Evolutionary conservation across 2,797 vertebrate genomes (phyloP).

Genomic region (Pygocentrus nattereri): DNA sequence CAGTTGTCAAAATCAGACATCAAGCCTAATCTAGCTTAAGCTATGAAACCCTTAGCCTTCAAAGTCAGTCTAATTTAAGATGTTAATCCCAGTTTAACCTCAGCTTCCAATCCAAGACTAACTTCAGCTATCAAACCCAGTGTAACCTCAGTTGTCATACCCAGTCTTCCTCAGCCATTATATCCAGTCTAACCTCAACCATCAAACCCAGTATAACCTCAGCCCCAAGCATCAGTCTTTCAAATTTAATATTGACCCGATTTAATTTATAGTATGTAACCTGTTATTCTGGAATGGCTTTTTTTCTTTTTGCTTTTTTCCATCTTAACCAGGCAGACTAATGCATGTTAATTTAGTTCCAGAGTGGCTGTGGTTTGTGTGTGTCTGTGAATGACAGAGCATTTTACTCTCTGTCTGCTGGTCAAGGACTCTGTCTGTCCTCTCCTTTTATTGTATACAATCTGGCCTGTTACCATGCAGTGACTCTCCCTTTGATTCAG

Average conservation of each 20-base stretch:
- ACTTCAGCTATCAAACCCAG: background rate
- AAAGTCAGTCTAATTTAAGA: background rate
- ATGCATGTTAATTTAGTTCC: background rate
- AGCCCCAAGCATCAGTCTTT: background rate
- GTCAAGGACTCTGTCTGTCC: slow-evolving; percentile 24
- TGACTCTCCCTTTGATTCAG: slow-evolving; percentile 7
- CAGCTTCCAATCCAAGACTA: background rate
- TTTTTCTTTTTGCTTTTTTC: background rate
- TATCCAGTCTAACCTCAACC: background rate
- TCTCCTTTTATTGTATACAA: slow-evolving; percentile 24
- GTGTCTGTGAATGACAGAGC: background rate
- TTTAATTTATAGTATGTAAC: background rate
- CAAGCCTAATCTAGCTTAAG: background rate
- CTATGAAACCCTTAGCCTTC: too few relatives aligned
- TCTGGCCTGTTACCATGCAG: background rate
- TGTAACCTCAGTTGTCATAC: background rate
- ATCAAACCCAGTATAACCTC: background rate
- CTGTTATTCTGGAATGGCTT: background rate
- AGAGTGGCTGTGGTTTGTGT: background rate
- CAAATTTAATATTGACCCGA: background rate
- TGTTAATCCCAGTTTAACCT: background rate
- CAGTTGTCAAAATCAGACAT: background rate
- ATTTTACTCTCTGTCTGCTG: slow-evolving; percentile 10
- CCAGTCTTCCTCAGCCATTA: background rate
- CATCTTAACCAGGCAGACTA: background rate